Evolutionary conservation across 2,888 invertebrate species (phyloP), one percentile per base, ranked within the genome.

Genomic region (Tinea pellionella): DNA sequence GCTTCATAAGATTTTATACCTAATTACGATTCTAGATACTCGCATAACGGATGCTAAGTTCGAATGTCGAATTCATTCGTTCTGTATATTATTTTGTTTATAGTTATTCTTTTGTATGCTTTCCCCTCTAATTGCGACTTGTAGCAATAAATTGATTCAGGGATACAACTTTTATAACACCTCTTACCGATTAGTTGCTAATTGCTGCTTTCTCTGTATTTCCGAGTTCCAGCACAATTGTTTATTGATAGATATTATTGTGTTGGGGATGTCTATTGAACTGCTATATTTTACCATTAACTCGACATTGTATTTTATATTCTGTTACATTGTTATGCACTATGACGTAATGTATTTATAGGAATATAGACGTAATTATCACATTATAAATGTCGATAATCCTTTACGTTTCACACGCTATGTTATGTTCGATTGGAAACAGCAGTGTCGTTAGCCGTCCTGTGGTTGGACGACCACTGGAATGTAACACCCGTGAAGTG

Each of bases 81-180:
- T 47, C 47, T 47, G 47, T 47, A 16, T 41, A 41, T 41, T 41
- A 15, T 47, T 47, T 47, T 47, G 15, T 57, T 32, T 57, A 13
- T 57, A 9, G 13, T 11, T 57, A 32, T 29, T 29, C 75, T 75
- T 76, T 78, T 77, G 77, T 81, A 66, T 74, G 70, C 82, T 85
- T 85, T 85, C 84, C 73, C 84, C 84, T 77, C 77, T 86, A 84
- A 85, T 87, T 84, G 81, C 75, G 67, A 67, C 77, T 77, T 78
- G 81, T 81, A 77, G 76, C 77, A 77, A 78, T 83, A 80, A 80
- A 80, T 80, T 80, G 75, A 80, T 78, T 79, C 78, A 75, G 73
- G 73, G 72, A 72, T 77, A 81, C 77, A 78, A 77, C 78, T 82
- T 80, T 80, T 80, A 82, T 81, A 82, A 80, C 80, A 82, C 78